phyloP scores from a whole-genome alignment of 2,797 vertebrate genomes.

The Orestias chungarensis region DNA sequence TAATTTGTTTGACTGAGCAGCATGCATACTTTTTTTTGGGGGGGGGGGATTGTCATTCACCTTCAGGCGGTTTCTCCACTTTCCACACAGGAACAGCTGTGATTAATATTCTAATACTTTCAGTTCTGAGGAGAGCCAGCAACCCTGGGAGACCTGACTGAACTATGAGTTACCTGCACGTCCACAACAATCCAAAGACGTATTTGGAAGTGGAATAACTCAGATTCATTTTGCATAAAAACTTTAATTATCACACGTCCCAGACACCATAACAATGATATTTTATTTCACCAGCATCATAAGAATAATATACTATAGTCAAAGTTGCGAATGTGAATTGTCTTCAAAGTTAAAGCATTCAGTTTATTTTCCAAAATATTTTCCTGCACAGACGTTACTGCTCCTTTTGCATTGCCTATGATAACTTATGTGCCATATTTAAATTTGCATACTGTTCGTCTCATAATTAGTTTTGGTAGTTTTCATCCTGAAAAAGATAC shows the following conservation, averaged over 20 bases:
- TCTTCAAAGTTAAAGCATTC: not conserved
- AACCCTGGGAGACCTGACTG: not conserved
- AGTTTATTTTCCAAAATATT: not conserved
- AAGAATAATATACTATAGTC: no score
- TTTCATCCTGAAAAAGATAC: not conserved
- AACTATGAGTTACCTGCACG: not conserved
- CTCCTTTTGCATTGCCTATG: not conserved
- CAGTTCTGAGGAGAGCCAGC: not conserved
- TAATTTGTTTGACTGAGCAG: constrained; percentile 27
- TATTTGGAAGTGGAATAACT: not conserved
- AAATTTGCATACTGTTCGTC: not conserved
- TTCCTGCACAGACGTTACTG: not conserved
- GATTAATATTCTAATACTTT: not conserved
- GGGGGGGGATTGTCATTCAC: not conserved
- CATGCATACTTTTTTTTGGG: constrained; percentile 2
- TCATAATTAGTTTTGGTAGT: not conserved
- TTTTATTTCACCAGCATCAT: not conserved
- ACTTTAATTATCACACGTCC: not conserved
- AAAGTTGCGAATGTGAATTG: not conserved
- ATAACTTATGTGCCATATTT: not conserved
- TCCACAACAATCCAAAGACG: not conserved
- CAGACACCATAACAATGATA: not conserved
- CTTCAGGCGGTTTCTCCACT: constrained; percentile 9
- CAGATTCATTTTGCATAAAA: not conserved
- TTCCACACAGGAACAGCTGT: not conserved